Conservation (phyloP, 2,888 invertebrate genomes). For the Cephus rjabovi region DNA sequence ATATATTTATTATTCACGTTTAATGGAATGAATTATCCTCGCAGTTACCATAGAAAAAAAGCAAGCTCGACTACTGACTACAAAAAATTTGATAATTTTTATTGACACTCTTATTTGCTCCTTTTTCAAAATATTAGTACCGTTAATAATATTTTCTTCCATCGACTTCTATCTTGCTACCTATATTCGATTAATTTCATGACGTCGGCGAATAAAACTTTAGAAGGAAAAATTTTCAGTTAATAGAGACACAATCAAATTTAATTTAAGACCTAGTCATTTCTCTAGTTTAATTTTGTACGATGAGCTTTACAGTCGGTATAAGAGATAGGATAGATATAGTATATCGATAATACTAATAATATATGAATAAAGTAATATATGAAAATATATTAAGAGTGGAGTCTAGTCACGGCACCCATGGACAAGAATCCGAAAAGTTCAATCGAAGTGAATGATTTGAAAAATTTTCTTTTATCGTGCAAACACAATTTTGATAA, state of each 20-base stretch:
- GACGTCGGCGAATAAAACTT: not conserved
- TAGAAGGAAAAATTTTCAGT: not conserved
- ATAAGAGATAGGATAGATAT: not conserved
- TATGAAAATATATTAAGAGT: constrained; percentile 45
- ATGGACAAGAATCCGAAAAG: constrained; percentile 52
- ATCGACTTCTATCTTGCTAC: not conserved
- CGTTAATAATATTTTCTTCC: too few species aligned
- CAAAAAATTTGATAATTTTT: not conserved
- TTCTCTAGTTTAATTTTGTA: not conserved
- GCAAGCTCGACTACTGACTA: not conserved
- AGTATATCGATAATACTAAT: constrained; percentile 8
- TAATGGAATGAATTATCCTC: not conserved
- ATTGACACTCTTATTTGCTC: not conserved
- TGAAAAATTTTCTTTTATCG: not conserved
- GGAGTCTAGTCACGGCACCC: constrained; percentile 53
- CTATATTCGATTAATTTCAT: not conserved
- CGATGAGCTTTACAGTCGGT: not conserved
- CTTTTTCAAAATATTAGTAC: not conserved
- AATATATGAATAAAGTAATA: constrained; percentile 26
- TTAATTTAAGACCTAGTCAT: constrained; percentile 18
- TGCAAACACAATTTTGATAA: too few species aligned
- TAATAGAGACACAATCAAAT: constrained; percentile 27
- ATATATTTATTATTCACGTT: not conserved
- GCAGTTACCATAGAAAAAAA: not conserved
- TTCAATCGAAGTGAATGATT: constrained; percentile 20